Evolutionary conservation across 1,140 invertebrate species (phyloP).

Genomic region (Delia radicum): DNA sequence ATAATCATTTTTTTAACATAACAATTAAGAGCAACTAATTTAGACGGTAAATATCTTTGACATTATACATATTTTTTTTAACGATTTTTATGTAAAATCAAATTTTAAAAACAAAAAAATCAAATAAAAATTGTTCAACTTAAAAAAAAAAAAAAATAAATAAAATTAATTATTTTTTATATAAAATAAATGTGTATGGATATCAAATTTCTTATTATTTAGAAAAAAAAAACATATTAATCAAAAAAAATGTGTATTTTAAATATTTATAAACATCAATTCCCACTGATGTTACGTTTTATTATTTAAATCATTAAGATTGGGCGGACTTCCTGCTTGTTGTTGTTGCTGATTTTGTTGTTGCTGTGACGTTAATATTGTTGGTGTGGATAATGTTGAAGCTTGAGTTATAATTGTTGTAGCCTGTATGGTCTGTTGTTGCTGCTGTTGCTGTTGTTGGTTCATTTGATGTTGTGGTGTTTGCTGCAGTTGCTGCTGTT

Average conservation of each 20-base stretch:
- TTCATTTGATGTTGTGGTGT: slow-evolving; percentile 33
- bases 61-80: no score
- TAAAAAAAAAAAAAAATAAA: no score
- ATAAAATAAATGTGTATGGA: no score
- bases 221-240: slow-evolving; percentile 6
- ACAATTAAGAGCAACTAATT: no score
- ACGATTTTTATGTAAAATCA: no score
- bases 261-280: slow-evolving; percentile 57
- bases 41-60: no score
- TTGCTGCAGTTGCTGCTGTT: slow-evolving; percentile 47
- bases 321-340: slow-evolving; percentile 50
- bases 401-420: slow-evolving; percentile 55
- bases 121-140: no score
- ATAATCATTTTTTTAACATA: no score
- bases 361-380: slow-evolving; percentile 43
- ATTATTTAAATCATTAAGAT: slow-evolving; percentile 51
- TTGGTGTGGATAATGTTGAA: slow-evolving; percentile 50
- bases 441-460: slow-evolving; percentile 38
- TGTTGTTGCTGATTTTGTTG: slow-evolving; percentile 36
- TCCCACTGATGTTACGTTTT: slow-evolving; percentile 57
- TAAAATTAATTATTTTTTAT: no score
- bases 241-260: no score
- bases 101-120: no score
- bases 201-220: no score
- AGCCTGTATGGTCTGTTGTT: slow-evolving; percentile 54